Evolutionary conservation across 2,113 vertebrate species (phyloP).

Genomic region (Trochalopteron elliotii): DNA sequence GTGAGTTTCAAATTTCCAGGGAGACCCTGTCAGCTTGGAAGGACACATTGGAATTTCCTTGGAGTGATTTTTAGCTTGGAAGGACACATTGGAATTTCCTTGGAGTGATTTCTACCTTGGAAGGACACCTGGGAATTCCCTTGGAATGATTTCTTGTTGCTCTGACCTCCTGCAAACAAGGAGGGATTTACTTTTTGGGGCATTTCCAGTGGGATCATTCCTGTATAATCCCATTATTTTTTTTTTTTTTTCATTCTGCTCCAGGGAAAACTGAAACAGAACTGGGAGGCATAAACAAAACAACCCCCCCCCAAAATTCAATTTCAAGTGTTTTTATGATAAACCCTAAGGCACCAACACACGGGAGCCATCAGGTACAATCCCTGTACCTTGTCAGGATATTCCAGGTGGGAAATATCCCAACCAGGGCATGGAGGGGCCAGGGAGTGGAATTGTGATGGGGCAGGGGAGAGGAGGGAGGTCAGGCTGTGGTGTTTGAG

Average conservation of each 20-base stretch:
- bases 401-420: background rate
- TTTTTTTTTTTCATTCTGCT: background rate
- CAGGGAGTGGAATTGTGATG: fast-evolving
- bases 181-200: background rate
- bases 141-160: background rate
- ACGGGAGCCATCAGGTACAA: background rate
- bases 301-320: background rate
- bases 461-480: background rate
- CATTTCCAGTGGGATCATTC: background rate
- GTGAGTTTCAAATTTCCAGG: background rate
- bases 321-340: background rate
- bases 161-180: background rate
- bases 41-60: background rate
- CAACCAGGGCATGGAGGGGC: fast-evolving
- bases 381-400: fast-evolving
- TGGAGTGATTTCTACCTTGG: background rate
- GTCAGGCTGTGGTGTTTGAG: too few species aligned
- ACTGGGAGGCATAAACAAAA: background rate
- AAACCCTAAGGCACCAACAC: background rate
- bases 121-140: background rate
- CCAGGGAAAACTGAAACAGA: background rate
- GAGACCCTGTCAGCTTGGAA: background rate
- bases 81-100: background rate
- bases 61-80: background rate
- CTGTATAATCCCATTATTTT: background rate